Conservation (phyloP, 2,113 vertebrate species). For the Camelus bactrianus region DNA sequence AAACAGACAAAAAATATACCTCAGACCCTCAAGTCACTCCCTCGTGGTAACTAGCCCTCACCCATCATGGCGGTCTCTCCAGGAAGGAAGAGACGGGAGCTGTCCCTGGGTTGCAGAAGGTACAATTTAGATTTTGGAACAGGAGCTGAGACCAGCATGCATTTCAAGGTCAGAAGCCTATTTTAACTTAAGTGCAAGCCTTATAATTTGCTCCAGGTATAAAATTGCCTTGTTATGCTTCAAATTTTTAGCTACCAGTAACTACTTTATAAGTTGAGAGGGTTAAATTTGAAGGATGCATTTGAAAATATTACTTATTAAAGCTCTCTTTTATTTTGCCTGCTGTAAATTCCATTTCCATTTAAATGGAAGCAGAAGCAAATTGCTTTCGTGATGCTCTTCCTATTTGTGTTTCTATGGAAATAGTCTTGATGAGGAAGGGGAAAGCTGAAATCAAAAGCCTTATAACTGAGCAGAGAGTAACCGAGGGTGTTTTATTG, state of each 20-base stretch:
- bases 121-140: neutral
- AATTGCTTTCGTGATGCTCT: constrained; percentile 67
- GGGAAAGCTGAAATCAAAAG: constrained; percentile 51
- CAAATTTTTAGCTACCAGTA: constrained; percentile 32
- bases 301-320: constrained; percentile 77
- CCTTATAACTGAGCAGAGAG: neutral
- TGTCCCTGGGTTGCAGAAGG: neutral
- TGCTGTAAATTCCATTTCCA: constrained; percentile 75
- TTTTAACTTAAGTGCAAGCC: neutral
- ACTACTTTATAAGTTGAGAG: constrained; percentile 58
- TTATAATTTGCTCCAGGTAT: constrained; percentile 15
- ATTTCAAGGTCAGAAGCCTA: constrained; percentile 17
- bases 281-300: constrained; percentile 63
- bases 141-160: neutral
- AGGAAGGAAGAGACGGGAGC: neutral
- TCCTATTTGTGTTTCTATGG: constrained; percentile 76
- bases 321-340: constrained; percentile 31
- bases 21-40: neutral
- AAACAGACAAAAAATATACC: neutral
- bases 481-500: neutral
- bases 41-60: neutral
- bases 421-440: constrained; percentile 77
- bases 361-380: constrained; percentile 73
- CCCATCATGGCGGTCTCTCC: neutral
- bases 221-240: constrained; percentile 68